Evolutionary conservation across 2,888 invertebrate species (phyloP).

Genomic region (Salticus scenicus): DNA sequence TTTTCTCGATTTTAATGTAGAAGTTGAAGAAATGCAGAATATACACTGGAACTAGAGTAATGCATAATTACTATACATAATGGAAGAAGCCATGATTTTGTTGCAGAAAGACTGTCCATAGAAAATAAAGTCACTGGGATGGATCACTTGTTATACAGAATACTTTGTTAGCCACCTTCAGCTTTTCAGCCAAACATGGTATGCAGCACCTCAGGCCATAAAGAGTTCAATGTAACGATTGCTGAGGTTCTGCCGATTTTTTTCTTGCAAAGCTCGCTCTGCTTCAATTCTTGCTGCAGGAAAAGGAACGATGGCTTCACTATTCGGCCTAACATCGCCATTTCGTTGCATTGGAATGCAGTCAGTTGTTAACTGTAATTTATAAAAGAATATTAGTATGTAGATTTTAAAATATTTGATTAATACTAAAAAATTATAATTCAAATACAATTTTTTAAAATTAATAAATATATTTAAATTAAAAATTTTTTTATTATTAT

Average conservation of each 20-base stretch:
- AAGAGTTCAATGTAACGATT: slow-evolving; percentile 77
- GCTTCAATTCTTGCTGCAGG: slow-evolving; percentile 76
- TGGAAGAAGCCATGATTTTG: slow-evolving; percentile 42
- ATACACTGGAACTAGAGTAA: not conserved
- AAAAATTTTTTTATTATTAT: too few relatives aligned
- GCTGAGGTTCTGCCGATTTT: slow-evolving; percentile 76
- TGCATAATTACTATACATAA: slow-evolving; percentile 16
- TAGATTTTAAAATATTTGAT: too few relatives aligned
- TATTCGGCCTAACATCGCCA: slow-evolving; percentile 77
- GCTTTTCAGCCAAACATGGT: not conserved
- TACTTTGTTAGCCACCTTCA: slow-evolving; percentile 30
- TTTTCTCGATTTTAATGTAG: not conserved
- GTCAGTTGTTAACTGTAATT: slow-evolving; percentile 76
- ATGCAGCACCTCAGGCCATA: slow-evolving; percentile 73
- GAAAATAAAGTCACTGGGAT: slow-evolving; percentile 45
- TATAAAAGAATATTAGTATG: too few relatives aligned
- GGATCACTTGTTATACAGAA: slow-evolving; percentile 24
- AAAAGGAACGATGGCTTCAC: slow-evolving; percentile 77
- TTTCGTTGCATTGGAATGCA: slow-evolving; percentile 77
- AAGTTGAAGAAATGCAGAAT: not conserved
- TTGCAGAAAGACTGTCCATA: slow-evolving; percentile 54
- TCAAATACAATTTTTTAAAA: too few relatives aligned
- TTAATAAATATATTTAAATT: too few relatives aligned
- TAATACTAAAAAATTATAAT: too few relatives aligned
- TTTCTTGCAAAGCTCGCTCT: slow-evolving; percentile 77